Percentiles rank a stretch among this genome's conserved stretches.
These are phyloP conservation scores for Bubo blakistoni DNA, from an alignment of 2,113 vertebrate species.

Conservation along the genomic window DNA sequence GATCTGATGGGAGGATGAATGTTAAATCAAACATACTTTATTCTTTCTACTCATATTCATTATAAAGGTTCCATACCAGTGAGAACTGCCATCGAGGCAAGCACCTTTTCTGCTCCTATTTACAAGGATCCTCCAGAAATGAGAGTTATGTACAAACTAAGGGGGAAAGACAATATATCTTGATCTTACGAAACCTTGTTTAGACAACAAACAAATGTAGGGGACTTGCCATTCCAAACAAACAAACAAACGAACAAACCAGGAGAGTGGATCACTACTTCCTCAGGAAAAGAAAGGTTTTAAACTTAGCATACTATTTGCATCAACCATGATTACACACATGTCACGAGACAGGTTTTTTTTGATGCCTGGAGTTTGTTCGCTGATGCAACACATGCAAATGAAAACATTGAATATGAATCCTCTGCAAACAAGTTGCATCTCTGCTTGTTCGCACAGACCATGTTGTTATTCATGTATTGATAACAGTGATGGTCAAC, in stretches of 20 bases:
- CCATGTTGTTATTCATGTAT: background rate
- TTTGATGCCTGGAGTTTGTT: background rate
- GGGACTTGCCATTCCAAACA: background rate
- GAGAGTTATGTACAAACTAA: background rate
- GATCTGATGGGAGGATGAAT: background rate
- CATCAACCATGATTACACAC: background rate
- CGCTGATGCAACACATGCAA: background rate
- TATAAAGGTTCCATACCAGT: background rate
- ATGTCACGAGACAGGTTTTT: background rate
- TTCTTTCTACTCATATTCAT: background rate
- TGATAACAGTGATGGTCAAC: background rate
- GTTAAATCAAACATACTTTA: background rate
- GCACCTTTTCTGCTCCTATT: background rate
- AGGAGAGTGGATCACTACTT: background rate
- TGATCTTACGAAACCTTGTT: background rate
- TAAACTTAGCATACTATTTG: background rate
- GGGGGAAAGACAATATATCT: background rate
- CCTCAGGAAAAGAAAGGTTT: background rate
- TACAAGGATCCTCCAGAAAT: background rate
- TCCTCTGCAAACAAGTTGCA: background rate
- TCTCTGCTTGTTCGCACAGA: background rate
- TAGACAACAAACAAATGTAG: background rate
- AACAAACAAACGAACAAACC: background rate
- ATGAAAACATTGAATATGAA: background rate
- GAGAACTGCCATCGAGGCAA: background rate